Base-by-base conservation (phyloP, 2,113 vertebrate species). In the Otis tarda region DNA sequence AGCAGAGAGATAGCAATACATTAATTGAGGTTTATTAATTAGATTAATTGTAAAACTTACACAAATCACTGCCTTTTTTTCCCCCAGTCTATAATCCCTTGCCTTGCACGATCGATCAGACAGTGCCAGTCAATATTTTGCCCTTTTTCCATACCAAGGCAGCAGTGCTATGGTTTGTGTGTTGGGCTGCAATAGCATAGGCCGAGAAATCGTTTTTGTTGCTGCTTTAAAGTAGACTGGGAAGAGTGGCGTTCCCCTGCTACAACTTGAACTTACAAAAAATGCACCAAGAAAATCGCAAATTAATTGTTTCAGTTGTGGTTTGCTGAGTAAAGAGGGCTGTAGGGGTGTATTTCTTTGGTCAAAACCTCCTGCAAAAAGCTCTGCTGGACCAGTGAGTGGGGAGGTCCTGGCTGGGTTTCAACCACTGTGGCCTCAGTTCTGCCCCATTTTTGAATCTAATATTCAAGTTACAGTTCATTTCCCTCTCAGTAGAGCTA, bases 41-140 rank as follows among this genome's bases (percentile, higher is more conserved):
- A 75, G 70, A 87, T 89, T 74, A 80, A 82, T 89, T 83, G 67
- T 52, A 76, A 89, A 95, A 59, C 35, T 89, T 83, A n/a, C 37
- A 20, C 5, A 24, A 90, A 52, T 91, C 5, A 1, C 76, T 0
- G 1, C 87, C 43, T 68, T 31, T 68, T 31, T 71, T 76, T 83
- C 68, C 77, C 77, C 68, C 73, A 37, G 47, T 95, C 87, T 78
- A 31, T 94, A 94, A 92, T 65, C 20, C 8, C 65, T 89, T 64
- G 50, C 79, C 22, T 87, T 83, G 74, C 60, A 7, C 2, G 1
- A 63, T 83, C 45, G 56, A 87, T 89, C 75, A 71, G 53, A 41
- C 35, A 22, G 50, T n/a, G n/a, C 31, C 77, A 59, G 37, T 87
- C 91, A 78, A 87, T 90, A 86, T 50, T 84, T 80, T 43, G 90